phyloP scores from a whole-genome alignment of 2,113 vertebrate species.

The Mandrillus leucophaeus region DNA sequence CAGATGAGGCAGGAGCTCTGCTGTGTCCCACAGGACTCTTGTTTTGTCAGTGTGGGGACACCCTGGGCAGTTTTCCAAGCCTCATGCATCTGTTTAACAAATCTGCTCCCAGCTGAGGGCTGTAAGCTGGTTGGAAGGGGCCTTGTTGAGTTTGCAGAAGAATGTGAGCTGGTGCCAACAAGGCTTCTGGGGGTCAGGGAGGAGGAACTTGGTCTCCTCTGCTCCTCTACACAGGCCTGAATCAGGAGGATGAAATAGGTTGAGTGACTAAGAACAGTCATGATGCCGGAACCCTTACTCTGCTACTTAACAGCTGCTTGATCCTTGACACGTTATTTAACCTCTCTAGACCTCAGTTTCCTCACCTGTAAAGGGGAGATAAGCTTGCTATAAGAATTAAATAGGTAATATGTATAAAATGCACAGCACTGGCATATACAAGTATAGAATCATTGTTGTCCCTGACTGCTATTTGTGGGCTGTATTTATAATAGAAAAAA shows the following conservation, averaged over 20 bases:
- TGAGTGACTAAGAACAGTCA: neutral
- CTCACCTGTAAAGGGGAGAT: neutral
- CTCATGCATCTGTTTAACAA: neutral
- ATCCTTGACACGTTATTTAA: neutral
- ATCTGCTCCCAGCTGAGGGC: neutral
- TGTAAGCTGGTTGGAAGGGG: neutral
- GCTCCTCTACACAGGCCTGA: neutral
- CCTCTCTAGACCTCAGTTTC: neutral
- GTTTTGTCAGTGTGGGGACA: neutral
- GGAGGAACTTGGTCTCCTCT: neutral
- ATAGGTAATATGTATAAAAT: rapidly evolving
- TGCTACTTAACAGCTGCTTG: neutral
- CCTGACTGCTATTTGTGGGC: neutral
- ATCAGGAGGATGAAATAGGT: neutral
- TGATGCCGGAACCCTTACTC: neutral
- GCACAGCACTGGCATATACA: no score
- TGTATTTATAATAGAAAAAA: neutral
- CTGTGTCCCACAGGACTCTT: neutral
- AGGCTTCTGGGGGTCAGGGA: neutral
- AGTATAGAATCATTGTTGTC: rapidly evolving
- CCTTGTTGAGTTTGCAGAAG: slow-evolving; percentile 21
- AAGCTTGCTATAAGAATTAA: neutral
- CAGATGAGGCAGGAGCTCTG: neutral
- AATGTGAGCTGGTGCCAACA: neutral
- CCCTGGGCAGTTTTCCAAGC: slow-evolving; percentile 18